A percentile compares a stretch with the other conserved stretches of the same genome.
phyloP scores from a whole-genome alignment of 2,113 vertebrate genomes.

The Scalopus aquaticus region DNA sequence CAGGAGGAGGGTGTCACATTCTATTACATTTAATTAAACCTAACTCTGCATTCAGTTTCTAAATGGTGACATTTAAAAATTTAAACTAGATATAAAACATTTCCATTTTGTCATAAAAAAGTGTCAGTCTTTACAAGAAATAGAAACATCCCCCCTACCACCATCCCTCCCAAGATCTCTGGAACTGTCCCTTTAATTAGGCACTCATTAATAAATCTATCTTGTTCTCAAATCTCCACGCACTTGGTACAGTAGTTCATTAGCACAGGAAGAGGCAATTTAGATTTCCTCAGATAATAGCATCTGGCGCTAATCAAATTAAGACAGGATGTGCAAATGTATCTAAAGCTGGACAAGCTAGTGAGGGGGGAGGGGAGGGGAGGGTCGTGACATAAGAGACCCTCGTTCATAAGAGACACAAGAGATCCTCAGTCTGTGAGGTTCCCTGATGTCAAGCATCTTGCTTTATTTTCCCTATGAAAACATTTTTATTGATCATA shows the following conservation, averaged over 20 bases:
- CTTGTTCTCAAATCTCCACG: slow-evolving; percentile 83
- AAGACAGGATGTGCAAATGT: slow-evolving; percentile 77
- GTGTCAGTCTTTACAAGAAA: slow-evolving; percentile 62
- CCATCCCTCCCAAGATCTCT: slow-evolving; percentile 45
- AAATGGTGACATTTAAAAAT: slow-evolving; percentile 51
- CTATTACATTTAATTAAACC: neutral
- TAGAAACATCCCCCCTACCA: slow-evolving; percentile 35
- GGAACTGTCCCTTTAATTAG: slow-evolving; percentile 85
- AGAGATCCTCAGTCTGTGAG: neutral
- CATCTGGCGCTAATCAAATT: slow-evolving; percentile 86
- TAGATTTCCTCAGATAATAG: slow-evolving; percentile 87
- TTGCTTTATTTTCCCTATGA: neutral
- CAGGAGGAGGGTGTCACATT: neutral
- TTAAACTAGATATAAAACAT: slow-evolving; percentile 46
- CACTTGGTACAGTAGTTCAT: slow-evolving; percentile 83
- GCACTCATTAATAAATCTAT: slow-evolving; percentile 83
- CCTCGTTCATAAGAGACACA: neutral
- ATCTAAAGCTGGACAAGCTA: slow-evolving; percentile 66
- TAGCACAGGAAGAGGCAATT: slow-evolving; percentile 86
- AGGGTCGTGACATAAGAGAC: neutral
- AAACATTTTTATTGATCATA: neutral
- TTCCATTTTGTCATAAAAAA: slow-evolving; percentile 57
- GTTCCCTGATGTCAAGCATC: neutral
- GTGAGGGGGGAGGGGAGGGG: neutral
- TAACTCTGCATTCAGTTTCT: neutral